These are phyloP conservation scores for Glaucidium brasilianum DNA, from an alignment of 2,113 vertebrate species.

Conservation along the genomic window DNA sequence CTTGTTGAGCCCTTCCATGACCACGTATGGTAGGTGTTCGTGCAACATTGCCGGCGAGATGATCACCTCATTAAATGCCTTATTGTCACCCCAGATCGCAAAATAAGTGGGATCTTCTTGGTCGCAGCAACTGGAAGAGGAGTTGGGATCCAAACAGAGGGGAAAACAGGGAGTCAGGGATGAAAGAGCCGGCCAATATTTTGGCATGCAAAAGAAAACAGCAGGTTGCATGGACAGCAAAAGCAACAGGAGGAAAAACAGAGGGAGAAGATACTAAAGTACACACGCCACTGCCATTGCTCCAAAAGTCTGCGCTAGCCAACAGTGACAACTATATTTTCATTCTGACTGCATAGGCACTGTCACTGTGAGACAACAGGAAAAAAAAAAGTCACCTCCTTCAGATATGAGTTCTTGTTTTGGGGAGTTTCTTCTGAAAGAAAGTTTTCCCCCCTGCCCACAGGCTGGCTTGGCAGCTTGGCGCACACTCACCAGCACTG, in stretches of 20 bases:
- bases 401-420: neutral
- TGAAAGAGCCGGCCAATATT: neutral
- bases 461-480: rapidly evolving
- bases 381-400: neutral
- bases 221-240: neutral
- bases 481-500: slow-evolving; percentile 82
- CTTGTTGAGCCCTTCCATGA: slow-evolving; percentile 98
- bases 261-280: neutral
- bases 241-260: neutral
- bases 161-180: neutral
- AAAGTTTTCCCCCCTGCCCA: rapidly evolving
- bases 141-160: neutral
- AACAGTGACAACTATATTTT: neutral
- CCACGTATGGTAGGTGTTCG: slow-evolving; percentile 95
- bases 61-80: slow-evolving; percentile 97
- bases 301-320: neutral
- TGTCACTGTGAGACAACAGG: rapidly evolving
- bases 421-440: neutral
- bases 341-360: neutral
- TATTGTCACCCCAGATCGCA: slow-evolving; percentile 98
- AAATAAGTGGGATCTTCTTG: slow-evolving; percentile 98
- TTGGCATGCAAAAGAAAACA: neutral
- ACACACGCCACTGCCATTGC: neutral
- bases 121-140: slow-evolving; percentile 84
- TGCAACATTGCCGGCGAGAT: slow-evolving; percentile 98